A percentile compares a stretch with the other conserved stretches of the same genome.
phyloP scores from a whole-genome alignment of 2,888 invertebrate species.

The Tholera decimalis region DNA sequence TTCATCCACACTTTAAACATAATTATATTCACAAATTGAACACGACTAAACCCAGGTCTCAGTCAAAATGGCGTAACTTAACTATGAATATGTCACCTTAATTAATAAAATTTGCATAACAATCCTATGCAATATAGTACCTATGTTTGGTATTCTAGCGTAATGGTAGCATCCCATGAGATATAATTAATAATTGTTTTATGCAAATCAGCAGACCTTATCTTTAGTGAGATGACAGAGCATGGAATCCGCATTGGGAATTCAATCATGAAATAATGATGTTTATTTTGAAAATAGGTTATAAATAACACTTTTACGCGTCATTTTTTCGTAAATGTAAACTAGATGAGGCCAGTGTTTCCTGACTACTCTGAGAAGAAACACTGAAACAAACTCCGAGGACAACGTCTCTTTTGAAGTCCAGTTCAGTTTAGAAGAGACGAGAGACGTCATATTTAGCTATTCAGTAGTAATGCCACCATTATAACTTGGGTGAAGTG shows the following conservation, averaged over 20 bases:
- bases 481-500: too few species aligned
- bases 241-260: background rate
- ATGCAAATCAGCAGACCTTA: conserved; percentile 79
- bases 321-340: too few species aligned
- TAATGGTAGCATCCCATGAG: conserved; percentile 71
- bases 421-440: too few species aligned
- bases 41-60: conserved; percentile 20
- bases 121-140: conserved; percentile 60
- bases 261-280: too few species aligned
- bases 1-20: background rate
- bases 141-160: conserved; percentile 65
- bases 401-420: too few species aligned
- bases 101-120: conserved; percentile 63
- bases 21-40: conserved; percentile 32
- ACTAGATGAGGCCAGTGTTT: too few species aligned
- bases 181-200: conserved; percentile 83
- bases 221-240: conserved; percentile 59
- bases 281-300: too few species aligned
- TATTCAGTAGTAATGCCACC: too few species aligned
- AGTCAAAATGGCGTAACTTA: conserved; percentile 41
- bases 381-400: too few species aligned
- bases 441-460: too few species aligned
- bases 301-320: too few species aligned
- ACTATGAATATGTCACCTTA: conserved; percentile 57
- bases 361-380: too few species aligned